Percentiles rank a stretch among this genome's conserved stretches.
These are phyloP conservation scores for Etheostoma cragini DNA, from an alignment of 2,113 vertebrate species.

Conservation along the genomic window DNA sequence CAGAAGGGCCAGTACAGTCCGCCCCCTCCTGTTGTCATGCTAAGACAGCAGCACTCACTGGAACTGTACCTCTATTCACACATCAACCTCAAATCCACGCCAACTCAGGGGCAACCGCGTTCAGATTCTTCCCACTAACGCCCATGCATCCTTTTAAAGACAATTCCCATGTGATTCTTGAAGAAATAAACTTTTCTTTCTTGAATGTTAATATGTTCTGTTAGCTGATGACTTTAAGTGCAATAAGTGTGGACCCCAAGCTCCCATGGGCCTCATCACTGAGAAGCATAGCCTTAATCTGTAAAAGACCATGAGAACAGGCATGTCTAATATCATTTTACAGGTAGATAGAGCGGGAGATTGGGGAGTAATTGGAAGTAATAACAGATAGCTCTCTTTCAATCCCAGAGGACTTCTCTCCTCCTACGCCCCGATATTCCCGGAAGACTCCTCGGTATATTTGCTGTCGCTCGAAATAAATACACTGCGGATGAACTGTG, in stretches of 20 bases:
- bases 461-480: conserved; percentile 78
- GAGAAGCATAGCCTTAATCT: conserved; percentile 70
- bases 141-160: conserved; percentile 73
- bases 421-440: conserved; percentile 62
- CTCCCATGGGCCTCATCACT: conserved; percentile 76
- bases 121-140: conserved; percentile 52
- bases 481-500: conserved; percentile 83
- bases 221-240: conserved; percentile 68
- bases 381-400: conserved; percentile 82
- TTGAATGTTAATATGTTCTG: conserved; percentile 56
- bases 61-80: conserved; percentile 81
- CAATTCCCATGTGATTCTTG: conserved; percentile 64
- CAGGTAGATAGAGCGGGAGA: conserved; percentile 85
- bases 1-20: conserved; percentile 57
- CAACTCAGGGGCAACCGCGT: conserved; percentile 38
- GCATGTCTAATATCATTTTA: conserved; percentile 87
- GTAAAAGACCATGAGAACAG: conserved; percentile 78
- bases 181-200: conserved; percentile 57
- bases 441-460: conserved; percentile 66
- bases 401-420: conserved; percentile 72
- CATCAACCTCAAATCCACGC: conserved; percentile 62
- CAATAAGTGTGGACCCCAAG: conserved; percentile 55
- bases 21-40: conserved; percentile 82
- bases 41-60: conserved; percentile 80
- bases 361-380: conserved; percentile 86